Base-by-base conservation (phyloP, 1,140 invertebrate species). In the Goniozus legneri region DNA sequence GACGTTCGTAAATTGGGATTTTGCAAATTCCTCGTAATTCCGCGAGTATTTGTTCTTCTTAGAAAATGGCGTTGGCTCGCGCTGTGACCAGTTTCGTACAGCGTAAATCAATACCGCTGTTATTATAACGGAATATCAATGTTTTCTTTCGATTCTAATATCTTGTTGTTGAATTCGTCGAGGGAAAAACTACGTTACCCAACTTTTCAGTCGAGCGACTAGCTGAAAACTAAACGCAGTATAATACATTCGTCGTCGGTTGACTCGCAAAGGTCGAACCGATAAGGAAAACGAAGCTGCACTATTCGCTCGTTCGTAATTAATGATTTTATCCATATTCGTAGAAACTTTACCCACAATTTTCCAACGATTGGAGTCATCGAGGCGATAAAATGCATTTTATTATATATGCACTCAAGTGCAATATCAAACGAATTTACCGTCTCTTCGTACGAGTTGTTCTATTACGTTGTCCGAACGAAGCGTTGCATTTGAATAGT, bases 1-100 rank as follows among this genome's bases (percentile, higher is more conserved):
- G n/a, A n/a, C n/a, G n/a, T n/a, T n/a, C n/a, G n/a, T n/a, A 46
- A 44, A 54, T 36, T 46, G 43, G 41, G 37, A 44, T 54, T 47
- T 40, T 22, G 15, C 21, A 15, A 41, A 27, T 27, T 8, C 30
- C 24, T 27, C 22, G 20, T 41, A n/a, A n/a, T 18, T 27, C 39
- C 30, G 22, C 39, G 13, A 41, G 39, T n/a, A 41, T 13, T 30
- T 41, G 13, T 27, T 18, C 24, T 27, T 18, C 24, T 30, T 10
- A 10, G 24, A 27, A 27, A 27, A 27, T 27, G 4, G 10, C 24
- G 24, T 27, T 27, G 24, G 10, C 24, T 27, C 24, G 24, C 24
- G 4, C 10, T 27, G 24, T 27, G 24, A 27, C 4, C 24, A 27
- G 10, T 27, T 27, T 27, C 24, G 10, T 10, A 10, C 4, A 10